These are phyloP conservation scores for Muscina levida DNA, from an alignment of 2,888 invertebrate species.

Conservation along the genomic window DNA sequence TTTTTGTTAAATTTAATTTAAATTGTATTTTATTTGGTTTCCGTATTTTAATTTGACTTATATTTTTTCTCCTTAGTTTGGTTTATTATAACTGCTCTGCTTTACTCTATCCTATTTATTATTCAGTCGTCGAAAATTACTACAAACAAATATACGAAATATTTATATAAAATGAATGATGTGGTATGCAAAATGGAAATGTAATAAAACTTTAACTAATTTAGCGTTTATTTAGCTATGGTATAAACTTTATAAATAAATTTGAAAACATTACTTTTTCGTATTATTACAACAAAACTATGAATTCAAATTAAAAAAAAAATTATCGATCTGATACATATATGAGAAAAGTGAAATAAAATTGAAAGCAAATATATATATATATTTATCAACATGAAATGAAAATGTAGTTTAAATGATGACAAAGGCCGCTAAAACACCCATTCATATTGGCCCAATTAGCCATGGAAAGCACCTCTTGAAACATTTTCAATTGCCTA, in stretches of 20 bases:
- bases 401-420: neutral
- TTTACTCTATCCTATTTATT: too few relatives aligned
- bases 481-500: too few relatives aligned
- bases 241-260: constrained; percentile 51
- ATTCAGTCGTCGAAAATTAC: too few relatives aligned
- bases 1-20: constrained; percentile 29
- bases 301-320: constrained; percentile 41
- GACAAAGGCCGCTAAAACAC: too few relatives aligned
- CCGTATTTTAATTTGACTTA: constrained; percentile 38
- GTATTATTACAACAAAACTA: constrained; percentile 45
- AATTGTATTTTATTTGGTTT: constrained; percentile 24
- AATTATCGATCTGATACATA: constrained; percentile 47
- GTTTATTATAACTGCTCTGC: neutral
- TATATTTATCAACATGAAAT: constrained; percentile 55
- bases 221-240: constrained; percentile 57
- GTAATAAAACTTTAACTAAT: constrained; percentile 35
- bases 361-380: constrained; percentile 50
- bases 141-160: neutral
- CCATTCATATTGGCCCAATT: too few relatives aligned
- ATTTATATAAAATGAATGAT: constrained; percentile 1
- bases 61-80: constrained; percentile 22
- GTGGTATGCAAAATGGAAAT: constrained; percentile 9
- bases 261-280: constrained; percentile 41
- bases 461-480: too few relatives aligned
- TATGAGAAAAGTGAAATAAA: constrained; percentile 38